Conservation (phyloP, 1,140 invertebrate genomes). For the Phymorhynchus buccinoides region DNA sequence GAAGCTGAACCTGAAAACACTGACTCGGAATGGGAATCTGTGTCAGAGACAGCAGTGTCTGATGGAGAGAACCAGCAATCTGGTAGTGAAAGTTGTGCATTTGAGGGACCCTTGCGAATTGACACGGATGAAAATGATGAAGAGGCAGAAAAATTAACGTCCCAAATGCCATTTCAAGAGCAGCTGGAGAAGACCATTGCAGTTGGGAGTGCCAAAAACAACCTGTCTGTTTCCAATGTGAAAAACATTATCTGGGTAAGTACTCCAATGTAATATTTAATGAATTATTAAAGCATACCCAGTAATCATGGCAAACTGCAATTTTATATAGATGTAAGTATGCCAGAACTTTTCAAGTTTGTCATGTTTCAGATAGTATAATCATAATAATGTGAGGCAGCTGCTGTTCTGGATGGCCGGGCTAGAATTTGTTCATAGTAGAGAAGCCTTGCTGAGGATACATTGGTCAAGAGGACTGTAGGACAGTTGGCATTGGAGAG, state of each 20-base stretch:
- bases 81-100: neutral
- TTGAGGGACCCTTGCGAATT: conserved; percentile 2
- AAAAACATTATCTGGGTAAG: conserved; percentile 77
- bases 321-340: no score
- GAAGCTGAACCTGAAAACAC: neutral
- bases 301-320: no score
- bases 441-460: no score
- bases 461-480: no score
- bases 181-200: conserved; percentile 74
- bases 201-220: conserved; percentile 80
- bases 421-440: no score
- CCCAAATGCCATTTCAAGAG: conserved; percentile 75
- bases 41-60: conserved; percentile 19
- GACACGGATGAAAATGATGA: neutral
- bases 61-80: neutral
- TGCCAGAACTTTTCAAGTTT: no score
- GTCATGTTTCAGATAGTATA: no score
- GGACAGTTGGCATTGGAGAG: no score
- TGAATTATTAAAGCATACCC: no score
- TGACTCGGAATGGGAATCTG: conserved; percentile 60
- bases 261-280: neutral
- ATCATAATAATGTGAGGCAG: no score
- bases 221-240: conserved; percentile 80
- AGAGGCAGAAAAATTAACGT: neutral
- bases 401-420: no score